Evolutionary conservation across 2,888 invertebrate genomes (phyloP), one percentile per base, ranked within the genome.

Genomic region (Drosophila gaucha): DNA sequence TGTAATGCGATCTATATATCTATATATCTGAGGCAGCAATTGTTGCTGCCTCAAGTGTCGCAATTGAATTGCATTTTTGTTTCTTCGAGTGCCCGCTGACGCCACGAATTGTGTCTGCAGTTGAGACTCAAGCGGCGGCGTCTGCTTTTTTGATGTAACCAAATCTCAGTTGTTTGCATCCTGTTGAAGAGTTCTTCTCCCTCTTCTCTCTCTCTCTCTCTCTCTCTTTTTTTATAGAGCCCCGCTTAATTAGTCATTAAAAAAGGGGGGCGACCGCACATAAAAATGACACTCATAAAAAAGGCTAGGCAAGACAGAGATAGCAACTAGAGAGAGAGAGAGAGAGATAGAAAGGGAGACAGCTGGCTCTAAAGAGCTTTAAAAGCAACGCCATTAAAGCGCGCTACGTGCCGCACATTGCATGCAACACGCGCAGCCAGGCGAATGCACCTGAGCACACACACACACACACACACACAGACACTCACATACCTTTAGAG

Each of bases 371-470:
- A 62, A 58, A 68, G 74, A 80, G 71, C 86, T 86, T 86, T 82
- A 86, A 82, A 80, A 70, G 57, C 85, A 74, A 86, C 82, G 86
- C 82, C 82, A 82, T 82, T 82, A 82, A 82, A 86, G 84, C 58
- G 67, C 31, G 39, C 60, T 38, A 30, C 62, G 52, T 60, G 63
- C 59, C 64, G 79, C 74, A 60, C 74, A 58, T 82, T 80, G 82
- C 82, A 82, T 82, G 82, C 82, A 77, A 72, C 82, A 86, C 84
- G 82, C 78, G 56, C 56, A 67, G 62, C 49, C 41, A 44, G 54
- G 35, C 59, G 49, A 60, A 74, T 87, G 87, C 87, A 83, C 86
- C 80, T 80, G 80, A 84, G 71, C 74, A 54, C 55, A 62, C 58
- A 62, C 68, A 67, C 36, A 59, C 44, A 60, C 51, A 49, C 43